Evolutionary conservation across 64 coral and sea anemone genomes (phyloP).

Genomic region (Actinia tenebrosa): DNA sequence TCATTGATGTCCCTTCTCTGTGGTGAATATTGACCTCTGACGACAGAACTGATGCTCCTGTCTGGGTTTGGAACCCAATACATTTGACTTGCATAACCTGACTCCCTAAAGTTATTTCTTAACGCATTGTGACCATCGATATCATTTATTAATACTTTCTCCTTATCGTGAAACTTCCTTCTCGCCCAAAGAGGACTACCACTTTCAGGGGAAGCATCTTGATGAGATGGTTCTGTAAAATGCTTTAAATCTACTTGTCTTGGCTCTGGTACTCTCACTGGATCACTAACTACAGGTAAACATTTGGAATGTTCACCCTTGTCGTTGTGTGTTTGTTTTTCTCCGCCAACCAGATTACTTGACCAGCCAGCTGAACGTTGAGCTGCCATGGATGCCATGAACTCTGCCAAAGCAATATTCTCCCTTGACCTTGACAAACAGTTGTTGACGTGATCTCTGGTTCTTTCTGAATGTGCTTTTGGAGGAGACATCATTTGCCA

Average conservation of each 20-base stretch:
- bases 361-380: slow-evolving; percentile 4
- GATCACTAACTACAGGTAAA: background rate
- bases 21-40: background rate
- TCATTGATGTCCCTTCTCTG: background rate
- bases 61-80: background rate
- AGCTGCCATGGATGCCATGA: slow-evolving; percentile 23
- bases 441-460: background rate
- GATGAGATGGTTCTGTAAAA: background rate
- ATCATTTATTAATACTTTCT: background rate
- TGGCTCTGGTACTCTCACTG: background rate
- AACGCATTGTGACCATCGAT: background rate
- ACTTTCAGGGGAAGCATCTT: background rate
- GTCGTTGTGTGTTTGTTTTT: background rate
- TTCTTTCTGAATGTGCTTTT: background rate
- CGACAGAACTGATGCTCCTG: background rate
- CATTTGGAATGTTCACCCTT: background rate
- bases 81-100: background rate
- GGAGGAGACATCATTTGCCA: background rate
- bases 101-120: background rate
- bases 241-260: background rate
- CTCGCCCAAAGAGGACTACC: background rate
- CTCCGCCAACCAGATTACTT: background rate
- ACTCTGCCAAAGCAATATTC: slow-evolving; percentile 17
- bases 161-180: background rate
- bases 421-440: background rate